Evolutionary conservation across 2,888 invertebrate species (phyloP), one percentile per base, ranked within the genome.

Genomic region (Drosophila parthenogenetica): DNA sequence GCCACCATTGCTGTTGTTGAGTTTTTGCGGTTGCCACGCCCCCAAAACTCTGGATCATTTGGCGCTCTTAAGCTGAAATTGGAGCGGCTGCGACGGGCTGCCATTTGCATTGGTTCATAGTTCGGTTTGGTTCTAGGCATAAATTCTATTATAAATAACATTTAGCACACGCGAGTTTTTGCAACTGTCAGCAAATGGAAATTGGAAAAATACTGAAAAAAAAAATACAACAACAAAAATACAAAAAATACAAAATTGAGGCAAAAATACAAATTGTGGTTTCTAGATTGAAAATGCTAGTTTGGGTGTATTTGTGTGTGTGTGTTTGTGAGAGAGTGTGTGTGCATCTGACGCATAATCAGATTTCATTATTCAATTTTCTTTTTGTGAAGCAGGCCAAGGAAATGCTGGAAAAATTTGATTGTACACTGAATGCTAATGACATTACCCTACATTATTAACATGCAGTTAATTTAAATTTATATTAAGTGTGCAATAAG

Each of bases 101-200:
- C 81, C 83, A 86, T 86, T 81, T 86, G 87, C 83, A 84, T 86
- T 71, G 78, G 64, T 25, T 61, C 48, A 53, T 40, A 40, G 53
- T 43, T 50, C 25, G 51, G 37, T 39, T 43, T 37, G 65, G 51
- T 64, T 70, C 70, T 85, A 83, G 83, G 83, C 83, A 84, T 83
- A 84, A 84, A 84, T 86, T 86, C 81, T 83, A 81, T 84, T 84
- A 84, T 84, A 84, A 84, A 84, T 86, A 84, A 83, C 87, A 83
- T 84, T 83, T 83, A 81, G 73, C 69, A 69, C 53, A 60, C 66
- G 74, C 72, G 79, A 74, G 64, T 77, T 85, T 55, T 85, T 79
- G 85, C 87, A 81, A 82, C 82, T 85, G 87, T 84, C 83, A 84
- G 83, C 84, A 69, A 55, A 73, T 81, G 73, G 67, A 83, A 83